Evolutionary conservation across 2,113 vertebrate genomes (phyloP), one percentile per base, ranked within the genome.

Genomic region (Malurus elegans): DNA sequence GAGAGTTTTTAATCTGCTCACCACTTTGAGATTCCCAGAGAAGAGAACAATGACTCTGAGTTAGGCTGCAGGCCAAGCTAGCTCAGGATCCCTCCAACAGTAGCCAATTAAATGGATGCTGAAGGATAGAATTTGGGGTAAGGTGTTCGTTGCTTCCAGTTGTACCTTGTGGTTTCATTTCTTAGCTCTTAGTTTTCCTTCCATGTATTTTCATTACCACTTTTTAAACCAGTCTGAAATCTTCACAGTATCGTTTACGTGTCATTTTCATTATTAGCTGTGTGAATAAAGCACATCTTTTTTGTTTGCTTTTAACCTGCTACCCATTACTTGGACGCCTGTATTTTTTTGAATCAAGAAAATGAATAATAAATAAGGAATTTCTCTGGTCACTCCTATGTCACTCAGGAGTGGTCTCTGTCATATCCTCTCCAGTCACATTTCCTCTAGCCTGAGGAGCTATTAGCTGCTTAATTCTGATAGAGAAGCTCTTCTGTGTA

Each of bases 91-190:
- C 23, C 38, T 78, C 34, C 50, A 69, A 28, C 45, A 72, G 28
- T 0, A 65, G 42, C 25, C 40, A 45, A 5, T 91, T 70, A 42
- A 79, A 54, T 40, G 44, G n/a, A 10, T 94, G 61, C 48, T 81
- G 48, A 81, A n/a, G 45, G 66, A 60, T 10, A 61, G 45, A 65
- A 42, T 50, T 24, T 25, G 25, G 66, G 20, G 17, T 29, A 23
- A 31, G 60, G 14, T 48, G 57, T 8, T 83, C 31, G 36, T 12
- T 71, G 8, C 51, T 78, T 71, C 10, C 31, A 2, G 1, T 21
- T 0, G 1, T 29, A 58, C 44, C 11, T 45, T 9, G 4, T 58
- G 8, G 2, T n/a, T 62, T 86, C 0, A 0, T 81, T 91, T 64
- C 36, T 87, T 79, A 65, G 19, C 29, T 85, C 31, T n/a, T 64